Evolutionary conservation across 2,113 vertebrate genomes (phyloP), one percentile per base, ranked within the genome.

Genomic region (Heteronetta atricapilla): DNA sequence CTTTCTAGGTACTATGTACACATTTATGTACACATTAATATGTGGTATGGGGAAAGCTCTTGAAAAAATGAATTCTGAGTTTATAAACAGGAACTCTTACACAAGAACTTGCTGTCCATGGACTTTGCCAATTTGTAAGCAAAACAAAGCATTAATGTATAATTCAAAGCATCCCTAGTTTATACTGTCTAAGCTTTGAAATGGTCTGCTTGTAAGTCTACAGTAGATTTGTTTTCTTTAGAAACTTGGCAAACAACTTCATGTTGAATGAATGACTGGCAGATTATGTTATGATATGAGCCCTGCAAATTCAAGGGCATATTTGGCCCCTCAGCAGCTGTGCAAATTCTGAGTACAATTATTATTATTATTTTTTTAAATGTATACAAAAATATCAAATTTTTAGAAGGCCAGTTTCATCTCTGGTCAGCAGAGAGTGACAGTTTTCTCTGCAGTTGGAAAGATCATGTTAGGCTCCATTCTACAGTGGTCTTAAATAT

Each of bases 241-340:
- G 48, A 28, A 55, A 55, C 50, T 42, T 67, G 33, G 36, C 31
- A 67, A 80, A 80, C 9, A 44, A 42, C 31, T 40, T 33, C 31
- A 67, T 29, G 38, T 38, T 38, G 38, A 33, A 22, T 42, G 26
- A 80, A 44, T 2, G 5, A 53, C 29, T n/a, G 48, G 6, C 6
- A 48, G 62, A 56, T 72, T 42, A 12, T 36, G 46, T 40, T 56
- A n/a, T 29, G 28, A 59, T 59, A 6, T 19, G 12, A 31, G 13
- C 8, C 22, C 25, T 63, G 11, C 13, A 42, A n/a, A 55, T 77
- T 75, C 46, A 77, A 53, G 12, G 22, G 11, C 5, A 4, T 9
- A 6, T 48, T 53, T 3, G 5, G 26, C 38, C 8, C 0, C 11
- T 29, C 16, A 38, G 34, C 4, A 82, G 3, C 8, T 40, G 20